Evolutionary conservation across 2,797 vertebrate species (phyloP).

Genomic region (Acanthurus leucopareius): DNA sequence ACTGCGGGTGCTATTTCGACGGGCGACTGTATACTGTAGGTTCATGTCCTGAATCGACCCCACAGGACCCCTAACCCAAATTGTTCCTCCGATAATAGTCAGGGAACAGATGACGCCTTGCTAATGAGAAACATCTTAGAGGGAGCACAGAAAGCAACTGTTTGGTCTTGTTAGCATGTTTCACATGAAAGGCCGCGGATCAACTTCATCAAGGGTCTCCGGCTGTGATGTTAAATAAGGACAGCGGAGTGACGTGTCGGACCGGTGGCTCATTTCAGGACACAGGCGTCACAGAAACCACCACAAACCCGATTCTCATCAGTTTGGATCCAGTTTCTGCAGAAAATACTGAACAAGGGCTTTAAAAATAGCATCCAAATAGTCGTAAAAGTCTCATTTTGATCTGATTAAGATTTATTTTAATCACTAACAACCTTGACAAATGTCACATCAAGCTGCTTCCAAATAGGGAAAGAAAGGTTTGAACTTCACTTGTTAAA

Average conservation of each 20-base stretch:
- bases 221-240: slow-evolving; percentile 48
- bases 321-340: background rate
- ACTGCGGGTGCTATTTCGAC: slow-evolving; percentile 38
- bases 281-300: background rate
- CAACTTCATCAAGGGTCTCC: slow-evolving; percentile 34
- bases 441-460: background rate
- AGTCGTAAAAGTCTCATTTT: background rate
- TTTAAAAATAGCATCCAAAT: background rate
- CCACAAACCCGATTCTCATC: background rate
- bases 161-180: slow-evolving; percentile 31
- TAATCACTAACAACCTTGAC: background rate
- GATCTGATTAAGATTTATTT: too few relatives aligned
- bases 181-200: slow-evolving; percentile 31
- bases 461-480: background rate
- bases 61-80: slow-evolving; percentile 39
- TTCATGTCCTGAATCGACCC: slow-evolving; percentile 65
- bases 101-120: slow-evolving; percentile 48
- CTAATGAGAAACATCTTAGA: slow-evolving; percentile 71
- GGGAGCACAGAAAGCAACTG: slow-evolving; percentile 46
- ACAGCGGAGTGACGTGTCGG: slow-evolving; percentile 21
- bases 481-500: background rate
- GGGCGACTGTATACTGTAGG: slow-evolving; percentile 51
- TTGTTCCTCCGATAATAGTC: slow-evolving; percentile 45
- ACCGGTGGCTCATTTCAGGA: slow-evolving; percentile 25
- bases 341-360: background rate